phyloP scores from a whole-genome alignment of 2,113 vertebrate species.

The Brachionichthys hirsutus region DNA sequence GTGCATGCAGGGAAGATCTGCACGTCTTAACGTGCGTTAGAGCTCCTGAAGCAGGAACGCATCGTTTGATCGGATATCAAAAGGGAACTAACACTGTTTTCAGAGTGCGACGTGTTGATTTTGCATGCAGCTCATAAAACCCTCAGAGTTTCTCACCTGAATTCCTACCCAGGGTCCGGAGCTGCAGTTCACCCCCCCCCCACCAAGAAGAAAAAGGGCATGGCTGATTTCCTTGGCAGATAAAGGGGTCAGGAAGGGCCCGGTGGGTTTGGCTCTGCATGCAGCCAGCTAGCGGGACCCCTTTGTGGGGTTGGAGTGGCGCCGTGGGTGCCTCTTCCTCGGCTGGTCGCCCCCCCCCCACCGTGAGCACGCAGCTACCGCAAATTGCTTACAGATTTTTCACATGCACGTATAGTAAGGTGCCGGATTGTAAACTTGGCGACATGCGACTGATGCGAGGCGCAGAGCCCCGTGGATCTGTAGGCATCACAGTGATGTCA shows the following conservation, averaged over 20 bases:
- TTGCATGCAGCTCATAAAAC: neutral
- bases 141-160: neutral
- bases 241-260: slow-evolving; percentile 13
- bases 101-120: neutral
- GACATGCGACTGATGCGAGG: slow-evolving; percentile 69
- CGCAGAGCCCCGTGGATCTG: slow-evolving; percentile 50
- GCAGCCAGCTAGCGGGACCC: slow-evolving; percentile 40
- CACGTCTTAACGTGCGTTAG: slow-evolving; percentile 35
- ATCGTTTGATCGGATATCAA: slow-evolving; percentile 32
- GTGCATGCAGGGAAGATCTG: slow-evolving; percentile 19
- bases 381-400: slow-evolving; percentile 84
- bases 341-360: slow-evolving; percentile 20
- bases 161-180: neutral
- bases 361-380: slow-evolving; percentile 69
- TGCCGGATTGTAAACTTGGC: slow-evolving; percentile 76
- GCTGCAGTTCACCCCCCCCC: no score
- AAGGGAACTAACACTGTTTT: slow-evolving; percentile 4
- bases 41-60: slow-evolving; percentile 21
- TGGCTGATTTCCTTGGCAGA: neutral
- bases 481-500: slow-evolving; percentile 33
- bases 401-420: slow-evolving; percentile 83
- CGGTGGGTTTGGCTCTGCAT: slow-evolving; percentile 18
- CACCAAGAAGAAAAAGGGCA: no score
- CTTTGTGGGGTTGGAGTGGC: slow-evolving; percentile 62
- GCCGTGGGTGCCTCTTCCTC: slow-evolving; percentile 63